A percentile compares a stretch with the other conserved stretches of the same genome.
Conservation (phyloP, 1,140 invertebrate species). For the Megalonaias nervosa region DNA sequence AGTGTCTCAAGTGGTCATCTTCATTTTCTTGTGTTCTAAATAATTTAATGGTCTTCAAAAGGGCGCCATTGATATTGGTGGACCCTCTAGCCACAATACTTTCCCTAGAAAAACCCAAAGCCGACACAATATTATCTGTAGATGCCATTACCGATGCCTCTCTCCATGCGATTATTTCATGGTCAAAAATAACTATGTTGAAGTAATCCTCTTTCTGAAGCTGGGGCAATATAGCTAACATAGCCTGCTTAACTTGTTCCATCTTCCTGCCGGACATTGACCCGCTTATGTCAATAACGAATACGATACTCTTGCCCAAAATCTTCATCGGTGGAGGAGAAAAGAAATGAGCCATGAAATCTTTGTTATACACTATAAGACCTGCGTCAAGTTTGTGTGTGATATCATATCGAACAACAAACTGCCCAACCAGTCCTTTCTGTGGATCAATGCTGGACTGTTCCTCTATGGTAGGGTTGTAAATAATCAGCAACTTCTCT, state of each 20-base stretch:
- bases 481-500: slow-evolving; percentile 1
- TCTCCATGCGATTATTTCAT: slow-evolving; percentile 2
- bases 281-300: slow-evolving; percentile 25
- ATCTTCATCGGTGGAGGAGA: slow-evolving; percentile 7
- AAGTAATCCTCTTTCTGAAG: slow-evolving; percentile 10
- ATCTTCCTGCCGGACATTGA: slow-evolving; percentile 22
- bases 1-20: not conserved
- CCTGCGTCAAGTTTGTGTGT: not conserved
- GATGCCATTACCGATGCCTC: not conserved
- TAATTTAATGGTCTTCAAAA: not conserved
- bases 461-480: slow-evolving; percentile 3
- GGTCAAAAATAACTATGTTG: slow-evolving; percentile 17
- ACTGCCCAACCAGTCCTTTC: not conserved
- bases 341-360: slow-evolving; percentile 15
- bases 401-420: slow-evolving; percentile 19
- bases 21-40: not conserved
- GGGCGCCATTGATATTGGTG: slow-evolving; percentile 16
- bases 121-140: not conserved
- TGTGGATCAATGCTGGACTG: not conserved
- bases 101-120: not conserved
- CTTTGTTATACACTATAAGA: not conserved
- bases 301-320: slow-evolving; percentile 19
- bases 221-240: slow-evolving; percentile 1
- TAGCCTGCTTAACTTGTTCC: slow-evolving; percentile 12
- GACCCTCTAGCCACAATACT: not conserved